A percentile compares a stretch with the other conserved stretches of the same genome.
These are phyloP conservation scores for Drosophila differens DNA, from an alignment of 2,888 invertebrate species.

Conservation along the genomic window DNA sequence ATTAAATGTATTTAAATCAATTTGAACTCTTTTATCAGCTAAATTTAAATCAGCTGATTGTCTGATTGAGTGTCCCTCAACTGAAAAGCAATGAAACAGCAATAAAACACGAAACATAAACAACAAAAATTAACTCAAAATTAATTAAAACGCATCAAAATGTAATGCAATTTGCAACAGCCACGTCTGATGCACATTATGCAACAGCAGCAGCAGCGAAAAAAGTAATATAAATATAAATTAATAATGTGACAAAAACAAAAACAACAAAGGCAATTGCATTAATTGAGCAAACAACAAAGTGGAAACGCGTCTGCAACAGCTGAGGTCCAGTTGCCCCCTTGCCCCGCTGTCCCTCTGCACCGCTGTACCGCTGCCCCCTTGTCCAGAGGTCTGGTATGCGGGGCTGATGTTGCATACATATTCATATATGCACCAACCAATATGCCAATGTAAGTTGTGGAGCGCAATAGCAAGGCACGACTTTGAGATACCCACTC, in stretches of 20 bases:
- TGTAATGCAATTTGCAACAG: slow-evolving; percentile 67
- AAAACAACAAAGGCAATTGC: slow-evolving; percentile 67
- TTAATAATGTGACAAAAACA: slow-evolving; percentile 69
- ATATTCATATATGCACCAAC: slow-evolving; percentile 37
- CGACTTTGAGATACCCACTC: slow-evolving; percentile 11
- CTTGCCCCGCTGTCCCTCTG: neutral
- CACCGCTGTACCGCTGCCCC: neutral
- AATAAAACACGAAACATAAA: slow-evolving; percentile 8
- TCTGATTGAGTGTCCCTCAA: slow-evolving; percentile 2
- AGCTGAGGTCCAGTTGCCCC: slow-evolving; percentile 24
- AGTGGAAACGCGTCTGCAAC: slow-evolving; percentile 76
- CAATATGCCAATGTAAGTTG: slow-evolving; percentile 68
- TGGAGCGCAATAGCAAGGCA: neutral
- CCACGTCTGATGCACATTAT: slow-evolving; percentile 49
- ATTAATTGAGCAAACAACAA: slow-evolving; percentile 81
- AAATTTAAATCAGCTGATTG: slow-evolving; percentile 6
- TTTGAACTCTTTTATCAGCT: neutral
- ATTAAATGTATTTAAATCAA: neutral
- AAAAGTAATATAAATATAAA: slow-evolving; percentile 77
- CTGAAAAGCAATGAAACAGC: slow-evolving; percentile 9
- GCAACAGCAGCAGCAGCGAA: slow-evolving; percentile 49
- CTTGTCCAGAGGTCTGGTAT: neutral
- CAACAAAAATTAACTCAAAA: slow-evolving; percentile 82
- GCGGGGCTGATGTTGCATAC: slow-evolving; percentile 25
- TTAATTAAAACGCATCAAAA: slow-evolving; percentile 83